A percentile compares a stretch with the other conserved stretches of the same genome.
These are phyloP conservation scores for Pegoplata infirma DNA, from an alignment of 2,888 invertebrate genomes.

Conservation along the genomic window DNA sequence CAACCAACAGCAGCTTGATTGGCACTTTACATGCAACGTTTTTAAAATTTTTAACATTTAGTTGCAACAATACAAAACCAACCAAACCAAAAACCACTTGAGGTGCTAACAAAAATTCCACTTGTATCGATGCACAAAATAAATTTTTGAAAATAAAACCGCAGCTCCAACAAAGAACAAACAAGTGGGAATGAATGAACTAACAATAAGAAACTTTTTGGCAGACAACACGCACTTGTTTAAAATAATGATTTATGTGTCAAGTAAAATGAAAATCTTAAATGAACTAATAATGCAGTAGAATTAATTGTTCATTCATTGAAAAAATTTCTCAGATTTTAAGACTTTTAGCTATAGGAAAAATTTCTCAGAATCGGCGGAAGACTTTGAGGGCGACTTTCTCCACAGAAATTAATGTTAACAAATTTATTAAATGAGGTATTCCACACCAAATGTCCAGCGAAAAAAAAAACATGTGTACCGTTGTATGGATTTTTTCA, in stretches of 20 bases:
- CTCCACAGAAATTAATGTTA: too few relatives aligned
- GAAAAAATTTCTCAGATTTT: too few relatives aligned
- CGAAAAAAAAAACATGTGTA: too few relatives aligned
- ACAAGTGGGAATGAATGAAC: not conserved
- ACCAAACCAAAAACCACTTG: not conserved
- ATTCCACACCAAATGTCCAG: too few relatives aligned
- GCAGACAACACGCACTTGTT: not conserved
- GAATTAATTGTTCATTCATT: too few relatives aligned
- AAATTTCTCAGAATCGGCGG: too few relatives aligned
- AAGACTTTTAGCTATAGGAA: too few relatives aligned
- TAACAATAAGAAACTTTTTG: not conserved
- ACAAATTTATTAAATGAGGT: too few relatives aligned
- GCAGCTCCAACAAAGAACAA: not conserved
- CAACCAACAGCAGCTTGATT: slow-evolving; percentile 46
- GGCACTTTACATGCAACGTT: slow-evolving; percentile 14
- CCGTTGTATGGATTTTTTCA: too few relatives aligned
- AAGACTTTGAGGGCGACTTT: too few relatives aligned
- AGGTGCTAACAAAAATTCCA: not conserved
- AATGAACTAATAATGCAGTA: too few relatives aligned
- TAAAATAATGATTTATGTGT: not conserved
- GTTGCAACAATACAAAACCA: not conserved
- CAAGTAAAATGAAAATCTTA: too few relatives aligned
- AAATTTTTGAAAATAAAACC: not conserved
- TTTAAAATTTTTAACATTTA: not conserved
- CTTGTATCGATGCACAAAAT: not conserved